These are phyloP conservation scores for Bolinopsis microptera DNA, from an alignment of 37 sponge, comb jelly and placozoan genomes.

Conservation along the genomic window DNA sequence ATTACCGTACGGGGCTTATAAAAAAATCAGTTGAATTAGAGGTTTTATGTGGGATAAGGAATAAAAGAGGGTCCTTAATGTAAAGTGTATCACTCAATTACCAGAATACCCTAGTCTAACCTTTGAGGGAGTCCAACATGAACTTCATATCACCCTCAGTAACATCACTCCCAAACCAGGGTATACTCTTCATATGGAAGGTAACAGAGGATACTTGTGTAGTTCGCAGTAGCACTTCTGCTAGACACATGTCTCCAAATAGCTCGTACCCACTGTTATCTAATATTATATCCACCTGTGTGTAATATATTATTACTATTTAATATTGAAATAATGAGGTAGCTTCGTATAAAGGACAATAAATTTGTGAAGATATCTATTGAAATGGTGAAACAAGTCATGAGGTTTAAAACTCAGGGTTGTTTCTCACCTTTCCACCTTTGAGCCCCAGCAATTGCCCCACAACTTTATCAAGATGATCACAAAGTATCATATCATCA, in stretches of 20 bases:
- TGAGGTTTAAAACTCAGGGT: too few species aligned
- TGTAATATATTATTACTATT: not conserved
- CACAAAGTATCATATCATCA: constrained; percentile 33
- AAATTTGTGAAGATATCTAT: too few species aligned
- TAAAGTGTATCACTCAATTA: too few species aligned
- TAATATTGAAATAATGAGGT: not conserved
- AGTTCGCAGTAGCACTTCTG: constrained; percentile 76
- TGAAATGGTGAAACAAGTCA: too few species aligned
- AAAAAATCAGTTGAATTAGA: too few species aligned
- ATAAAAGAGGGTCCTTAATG: too few species aligned
- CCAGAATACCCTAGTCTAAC: too few species aligned
- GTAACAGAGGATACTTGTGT: constrained; percentile 70
- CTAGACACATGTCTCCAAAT: constrained; percentile 91
- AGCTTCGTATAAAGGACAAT: too few species aligned
- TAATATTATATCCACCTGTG: constrained; percentile 81
- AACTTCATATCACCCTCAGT: constrained; percentile 78
- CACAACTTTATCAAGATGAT: constrained; percentile 49
- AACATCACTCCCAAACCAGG: constrained; percentile 99
- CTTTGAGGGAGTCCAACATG: constrained; percentile 63
- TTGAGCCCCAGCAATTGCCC: not conserved
- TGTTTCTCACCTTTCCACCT: not conserved
- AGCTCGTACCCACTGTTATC: constrained; percentile 97
- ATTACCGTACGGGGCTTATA: too few species aligned
- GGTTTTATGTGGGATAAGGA: too few species aligned
- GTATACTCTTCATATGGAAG: constrained; percentile 88